Evolutionary conservation across 2,888 invertebrate species (phyloP).

Genomic region (Pterobdella sp.): DNA sequence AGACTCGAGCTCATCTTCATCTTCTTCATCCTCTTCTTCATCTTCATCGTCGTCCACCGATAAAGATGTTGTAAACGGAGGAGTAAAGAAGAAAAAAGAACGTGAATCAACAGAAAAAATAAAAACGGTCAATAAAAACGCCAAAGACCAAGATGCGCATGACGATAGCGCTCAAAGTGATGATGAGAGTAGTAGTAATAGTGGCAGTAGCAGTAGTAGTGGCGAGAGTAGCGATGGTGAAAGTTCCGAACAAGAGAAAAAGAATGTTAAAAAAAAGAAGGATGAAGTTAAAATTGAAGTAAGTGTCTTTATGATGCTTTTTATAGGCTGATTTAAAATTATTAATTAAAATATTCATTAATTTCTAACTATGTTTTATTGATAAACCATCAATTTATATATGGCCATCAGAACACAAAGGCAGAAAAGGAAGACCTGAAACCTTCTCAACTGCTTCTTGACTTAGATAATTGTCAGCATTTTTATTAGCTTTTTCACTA

Average conservation of each 20-base stretch:
- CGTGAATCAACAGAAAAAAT: neutral
- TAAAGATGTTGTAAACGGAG: neutral
- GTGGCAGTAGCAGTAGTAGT: constrained; percentile 14
- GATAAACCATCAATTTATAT: too few relatives aligned
- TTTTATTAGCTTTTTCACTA: neutral
- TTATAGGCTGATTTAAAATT: too few relatives aligned
- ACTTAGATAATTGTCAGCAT: constrained; percentile 64
- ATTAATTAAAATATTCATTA: too few relatives aligned
- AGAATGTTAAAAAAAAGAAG: neutral
- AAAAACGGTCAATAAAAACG: too few relatives aligned
- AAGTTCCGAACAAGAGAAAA: constrained; percentile 31
- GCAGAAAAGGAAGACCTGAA: constrained; percentile 42
- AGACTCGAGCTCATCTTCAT: neutral
- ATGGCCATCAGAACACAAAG: neutral
- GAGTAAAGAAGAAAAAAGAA: neutral
- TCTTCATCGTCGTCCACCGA: neutral
- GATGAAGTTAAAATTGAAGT: too few relatives aligned
- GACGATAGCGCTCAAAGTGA: constrained; percentile 30
- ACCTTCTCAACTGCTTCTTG: constrained; percentile 69
- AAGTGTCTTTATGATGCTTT: too few relatives aligned
- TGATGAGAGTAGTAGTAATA: neutral
- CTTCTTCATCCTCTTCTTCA: neutral
- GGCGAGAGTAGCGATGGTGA: constrained; percentile 35
- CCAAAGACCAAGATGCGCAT: constrained; percentile 28
- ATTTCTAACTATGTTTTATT: too few relatives aligned